Evolutionary conservation across 2,797 vertebrate species (phyloP), one percentile per base, ranked within the genome.

Genomic region (Neomorphus geoffroyi): DNA sequence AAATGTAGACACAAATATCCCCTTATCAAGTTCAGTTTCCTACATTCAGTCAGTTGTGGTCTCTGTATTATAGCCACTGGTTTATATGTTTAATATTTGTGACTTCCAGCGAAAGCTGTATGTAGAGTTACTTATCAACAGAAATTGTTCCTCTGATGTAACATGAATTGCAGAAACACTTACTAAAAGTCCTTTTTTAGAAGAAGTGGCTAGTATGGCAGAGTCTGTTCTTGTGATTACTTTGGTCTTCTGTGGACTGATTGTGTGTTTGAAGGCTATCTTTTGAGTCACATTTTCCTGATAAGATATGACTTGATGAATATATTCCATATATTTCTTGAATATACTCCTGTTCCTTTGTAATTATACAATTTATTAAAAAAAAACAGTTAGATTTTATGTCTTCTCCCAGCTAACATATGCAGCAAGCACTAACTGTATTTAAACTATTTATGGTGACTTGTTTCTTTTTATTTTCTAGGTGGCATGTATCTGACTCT

Each of bases 131-230:
- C 26, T 64, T 74, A 60, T 3, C 24, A 72, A 32, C 14, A 67
- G n/a, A 86, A 88, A 24, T 35, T 0, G 33, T 48, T 88, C 6
- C 15, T 88, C 7, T 80, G 19, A 1, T 69, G 13, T 3, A 69
- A 58, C 5, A 17, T 48, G 24, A 71, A 5, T 77, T 79, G 11
- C 9, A 62, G 9, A 64, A 72, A 48, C 28, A 64, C 12, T 39
- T 65, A 32, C 0, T 43, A 27, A 61, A 79, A 66, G 22, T 26
- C 7, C 4, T 18, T 30, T 48, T 78, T 80, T 33, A 33, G 33
- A 58, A 19, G 9, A 13, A 58, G 1, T 3, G 0, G 10, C 14
- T 57, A 4, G 8, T 50, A 9, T 50, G 9, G n/a, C 83, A 22
- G 33, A 35, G 7, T 65, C 53, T 92, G 12, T 41, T 60, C 28